A percentile compares a stretch with the other conserved stretches of the same genome.
Evolutionary conservation across 2,113 vertebrate genomes (phyloP).

Genomic region (Xenopus laevis): DNA sequence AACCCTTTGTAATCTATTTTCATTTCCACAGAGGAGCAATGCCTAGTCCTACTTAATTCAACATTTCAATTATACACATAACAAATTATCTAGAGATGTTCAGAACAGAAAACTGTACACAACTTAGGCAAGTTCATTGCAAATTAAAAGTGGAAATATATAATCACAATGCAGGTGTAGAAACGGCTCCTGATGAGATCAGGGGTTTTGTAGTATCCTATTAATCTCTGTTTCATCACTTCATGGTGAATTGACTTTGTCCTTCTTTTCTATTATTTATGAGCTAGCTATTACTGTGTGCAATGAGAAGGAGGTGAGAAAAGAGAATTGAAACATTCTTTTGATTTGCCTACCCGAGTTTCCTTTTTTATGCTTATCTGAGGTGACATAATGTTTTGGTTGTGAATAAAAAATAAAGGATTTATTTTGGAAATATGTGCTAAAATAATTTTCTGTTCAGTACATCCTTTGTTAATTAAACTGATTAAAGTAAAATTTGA

Average conservation of each 20-base stretch:
- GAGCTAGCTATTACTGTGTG: constrained; percentile 31
- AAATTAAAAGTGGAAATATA: constrained; percentile 40
- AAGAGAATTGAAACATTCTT: constrained; percentile 18
- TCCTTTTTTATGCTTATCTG: background rate
- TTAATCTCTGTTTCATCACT: constrained; percentile 39
- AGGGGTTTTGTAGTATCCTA: constrained; percentile 10
- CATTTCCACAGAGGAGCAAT: constrained; percentile 10
- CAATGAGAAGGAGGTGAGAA: constrained; percentile 14
- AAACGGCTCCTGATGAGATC: constrained; percentile 29
- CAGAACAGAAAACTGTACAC: background rate
- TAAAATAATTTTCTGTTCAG: background rate
- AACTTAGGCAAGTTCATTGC: constrained; percentile 6
- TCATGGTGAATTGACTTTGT: constrained; percentile 32
- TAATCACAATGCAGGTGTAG: constrained; percentile 12
- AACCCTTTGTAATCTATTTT: background rate
- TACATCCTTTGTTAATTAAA: background rate
- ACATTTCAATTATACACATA: background rate
- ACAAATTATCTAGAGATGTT: background rate
- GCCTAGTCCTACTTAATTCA: constrained; percentile 28
- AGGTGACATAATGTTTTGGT: background rate
- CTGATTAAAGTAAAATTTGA: background rate
- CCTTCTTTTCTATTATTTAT: constrained; percentile 34
- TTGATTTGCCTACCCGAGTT: constrained; percentile 7
- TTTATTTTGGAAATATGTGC: background rate
- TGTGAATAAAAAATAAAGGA: background rate